These are phyloP conservation scores for Hydriomena furcata DNA, from an alignment of 2,888 invertebrate species.

Conservation along the genomic window DNA sequence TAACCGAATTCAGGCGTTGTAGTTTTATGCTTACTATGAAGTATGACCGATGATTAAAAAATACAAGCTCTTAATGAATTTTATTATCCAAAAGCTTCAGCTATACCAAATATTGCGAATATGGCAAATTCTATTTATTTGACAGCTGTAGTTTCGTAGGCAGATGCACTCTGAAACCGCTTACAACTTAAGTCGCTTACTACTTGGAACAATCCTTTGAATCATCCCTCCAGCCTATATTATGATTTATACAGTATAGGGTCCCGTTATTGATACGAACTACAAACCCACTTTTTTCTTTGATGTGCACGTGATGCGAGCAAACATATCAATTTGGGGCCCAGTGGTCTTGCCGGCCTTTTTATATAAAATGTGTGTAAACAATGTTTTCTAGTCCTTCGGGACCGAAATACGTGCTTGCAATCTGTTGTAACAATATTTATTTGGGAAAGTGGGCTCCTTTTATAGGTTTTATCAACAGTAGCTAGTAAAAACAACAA, in stretches of 20 bases:
- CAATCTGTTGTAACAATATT: conserved; percentile 36
- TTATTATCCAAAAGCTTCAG: too few species aligned
- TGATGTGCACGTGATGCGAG: conserved; percentile 63
- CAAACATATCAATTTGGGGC: conserved; percentile 68
- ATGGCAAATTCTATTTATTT: too few species aligned
- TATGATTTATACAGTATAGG: conserved; percentile 70
- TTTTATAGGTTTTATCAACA: conserved; percentile 2
- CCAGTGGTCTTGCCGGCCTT: conserved; percentile 27
- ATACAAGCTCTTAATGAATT: too few species aligned
- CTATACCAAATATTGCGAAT: too few species aligned
- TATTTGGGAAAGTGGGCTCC: conserved; percentile 19
- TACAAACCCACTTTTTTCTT: conserved; percentile 66
- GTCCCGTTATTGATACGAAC: conserved; percentile 65
- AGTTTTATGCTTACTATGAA: too few species aligned
- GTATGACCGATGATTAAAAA: too few species aligned
- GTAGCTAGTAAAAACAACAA: not conserved
- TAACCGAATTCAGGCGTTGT: too few species aligned
- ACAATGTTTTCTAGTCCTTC: conserved; percentile 36
- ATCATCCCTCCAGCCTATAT: conserved; percentile 49
- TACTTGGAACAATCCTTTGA: conserved; percentile 28
- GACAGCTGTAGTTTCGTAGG: too few species aligned
- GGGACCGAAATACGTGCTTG: conserved; percentile 32
- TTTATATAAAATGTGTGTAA: conserved; percentile 33
- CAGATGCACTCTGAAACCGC: not conserved
- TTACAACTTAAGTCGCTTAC: conserved; percentile 19